These are phyloP conservation scores for Cirrhinus mrigala DNA, from an alignment of 2,797 vertebrate genomes.

Conservation along the genomic window DNA sequence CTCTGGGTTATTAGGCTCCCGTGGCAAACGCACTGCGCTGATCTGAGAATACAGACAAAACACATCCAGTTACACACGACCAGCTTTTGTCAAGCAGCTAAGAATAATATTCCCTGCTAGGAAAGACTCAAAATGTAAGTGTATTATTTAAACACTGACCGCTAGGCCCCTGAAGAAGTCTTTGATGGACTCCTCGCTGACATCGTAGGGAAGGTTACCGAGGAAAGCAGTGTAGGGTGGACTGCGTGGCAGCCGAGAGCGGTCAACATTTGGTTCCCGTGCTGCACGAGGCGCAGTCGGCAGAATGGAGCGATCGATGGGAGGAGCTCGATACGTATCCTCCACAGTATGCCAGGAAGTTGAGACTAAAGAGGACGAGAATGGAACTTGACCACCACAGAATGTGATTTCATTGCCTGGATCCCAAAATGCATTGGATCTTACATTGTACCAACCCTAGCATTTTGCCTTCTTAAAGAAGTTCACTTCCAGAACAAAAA, in stretches of 20 bases:
- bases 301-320: conserved; percentile 93
- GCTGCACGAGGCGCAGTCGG: conserved; percentile 95
- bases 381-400: neutral
- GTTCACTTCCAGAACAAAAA: no score
- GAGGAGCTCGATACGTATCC: conserved; percentile 86
- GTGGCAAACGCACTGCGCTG: conserved; percentile 93
- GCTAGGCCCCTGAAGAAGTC: conserved; percentile 96
- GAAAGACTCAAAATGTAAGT: neutral
- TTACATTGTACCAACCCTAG: neutral
- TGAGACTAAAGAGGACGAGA: conserved; percentile 79
- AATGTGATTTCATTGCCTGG: neutral
- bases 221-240: conserved; percentile 97
- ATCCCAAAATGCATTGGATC: neutral
- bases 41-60: conserved; percentile 76
- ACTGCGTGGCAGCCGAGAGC: conserved; percentile 89
- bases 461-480: neutral
- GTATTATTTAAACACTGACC: conserved; percentile 77
- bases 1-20: conserved; percentile 94
- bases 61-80: neutral
- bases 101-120: neutral
- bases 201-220: conserved; percentile 96
- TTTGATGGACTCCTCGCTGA: conserved; percentile 95
- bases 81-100: neutral
- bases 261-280: conserved; percentile 91
- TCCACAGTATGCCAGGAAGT: conserved; percentile 96